These are phyloP conservation scores for Brachionus plicatilis DNA, from an alignment of 1,140 invertebrate species.

Conservation along the genomic window DNA sequence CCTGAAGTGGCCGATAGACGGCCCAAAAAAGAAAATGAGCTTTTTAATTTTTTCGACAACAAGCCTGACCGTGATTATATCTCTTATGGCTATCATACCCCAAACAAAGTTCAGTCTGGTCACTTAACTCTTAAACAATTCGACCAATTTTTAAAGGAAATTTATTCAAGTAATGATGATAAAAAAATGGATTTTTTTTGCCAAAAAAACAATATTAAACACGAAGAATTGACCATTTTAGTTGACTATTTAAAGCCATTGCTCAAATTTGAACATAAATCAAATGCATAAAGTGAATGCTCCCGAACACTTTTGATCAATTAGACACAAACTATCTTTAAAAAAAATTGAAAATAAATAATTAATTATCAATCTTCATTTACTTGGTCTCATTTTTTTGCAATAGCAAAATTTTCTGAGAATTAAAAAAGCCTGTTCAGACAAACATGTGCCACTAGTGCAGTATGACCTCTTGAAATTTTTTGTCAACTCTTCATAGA, in stretches of 20 bases:
- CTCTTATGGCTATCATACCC: not conserved
- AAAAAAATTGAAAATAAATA: not conserved
- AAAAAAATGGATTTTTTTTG: not conserved
- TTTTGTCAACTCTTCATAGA: not conserved
- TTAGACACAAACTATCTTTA: not conserved
- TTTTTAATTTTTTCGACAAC: not conserved
- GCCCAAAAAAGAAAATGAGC: not conserved
- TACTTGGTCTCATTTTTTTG: constrained; percentile 2
- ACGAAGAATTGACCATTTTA: not conserved
- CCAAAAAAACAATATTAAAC: not conserved
- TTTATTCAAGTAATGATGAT: not conserved
- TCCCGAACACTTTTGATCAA: not conserved
- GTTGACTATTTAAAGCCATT: not conserved
- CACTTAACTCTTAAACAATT: not conserved
- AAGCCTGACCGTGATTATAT: not conserved
- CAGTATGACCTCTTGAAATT: not conserved
- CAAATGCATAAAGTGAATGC: not conserved
- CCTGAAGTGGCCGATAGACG: not conserved
- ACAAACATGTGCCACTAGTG: not conserved
- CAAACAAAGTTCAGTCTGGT: not conserved
- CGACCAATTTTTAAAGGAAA: not conserved
- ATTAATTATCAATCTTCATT: not conserved
- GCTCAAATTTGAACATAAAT: not conserved
- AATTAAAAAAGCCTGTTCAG: not conserved
- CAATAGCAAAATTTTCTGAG: not conserved